phyloP scores from a whole-genome alignment of 2,797 vertebrate genomes.

The Mastacembelus armatus region DNA sequence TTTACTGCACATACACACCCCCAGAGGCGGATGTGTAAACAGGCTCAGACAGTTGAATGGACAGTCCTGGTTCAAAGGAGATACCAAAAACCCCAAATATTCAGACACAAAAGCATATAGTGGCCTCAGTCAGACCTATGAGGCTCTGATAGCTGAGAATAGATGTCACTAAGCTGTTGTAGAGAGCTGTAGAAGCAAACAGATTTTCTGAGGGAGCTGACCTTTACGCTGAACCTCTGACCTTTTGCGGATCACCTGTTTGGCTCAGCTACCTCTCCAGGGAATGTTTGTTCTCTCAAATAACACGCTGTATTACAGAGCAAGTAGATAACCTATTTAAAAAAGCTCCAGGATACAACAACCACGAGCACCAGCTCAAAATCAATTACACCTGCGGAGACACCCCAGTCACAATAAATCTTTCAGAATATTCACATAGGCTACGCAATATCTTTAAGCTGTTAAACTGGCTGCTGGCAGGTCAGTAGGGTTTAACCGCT shows the following conservation, averaged over 20 bases:
- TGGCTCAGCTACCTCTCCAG: slow-evolving; percentile 30
- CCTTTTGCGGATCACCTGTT: slow-evolving; percentile 55
- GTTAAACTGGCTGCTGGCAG: too few species aligned
- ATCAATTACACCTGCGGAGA: not conserved
- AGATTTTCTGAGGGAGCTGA: slow-evolving; percentile 34
- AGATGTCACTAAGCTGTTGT: slow-evolving; percentile 40
- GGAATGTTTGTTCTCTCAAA: slow-evolving; percentile 34
- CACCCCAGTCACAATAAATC: slow-evolving; percentile 10
- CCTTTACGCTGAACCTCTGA: slow-evolving; percentile 48
- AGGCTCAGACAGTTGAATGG: not conserved
- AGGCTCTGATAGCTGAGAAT: slow-evolving; percentile 15
- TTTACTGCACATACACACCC: slow-evolving; percentile 8
- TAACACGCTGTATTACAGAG: slow-evolving; percentile 22
- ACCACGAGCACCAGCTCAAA: not conserved
- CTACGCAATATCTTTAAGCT: slow-evolving; percentile 7
- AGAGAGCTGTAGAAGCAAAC: slow-evolving; percentile 24
- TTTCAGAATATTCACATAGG: slow-evolving; percentile 7
- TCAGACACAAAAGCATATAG: slow-evolving; percentile 10
- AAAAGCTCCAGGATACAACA: not conserved
- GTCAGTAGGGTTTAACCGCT: too few species aligned
- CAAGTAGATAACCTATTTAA: not conserved
- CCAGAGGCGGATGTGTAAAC: slow-evolving; percentile 23
- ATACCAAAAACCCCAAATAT: slow-evolving; percentile 11
- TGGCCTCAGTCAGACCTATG: slow-evolving; percentile 26
- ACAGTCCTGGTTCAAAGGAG: slow-evolving; percentile 1